Percentiles rank a stretch among this genome's conserved stretches.
Conservation (phyloP, 2,113 vertebrate species). For the Stercorarius parasiticus region DNA sequence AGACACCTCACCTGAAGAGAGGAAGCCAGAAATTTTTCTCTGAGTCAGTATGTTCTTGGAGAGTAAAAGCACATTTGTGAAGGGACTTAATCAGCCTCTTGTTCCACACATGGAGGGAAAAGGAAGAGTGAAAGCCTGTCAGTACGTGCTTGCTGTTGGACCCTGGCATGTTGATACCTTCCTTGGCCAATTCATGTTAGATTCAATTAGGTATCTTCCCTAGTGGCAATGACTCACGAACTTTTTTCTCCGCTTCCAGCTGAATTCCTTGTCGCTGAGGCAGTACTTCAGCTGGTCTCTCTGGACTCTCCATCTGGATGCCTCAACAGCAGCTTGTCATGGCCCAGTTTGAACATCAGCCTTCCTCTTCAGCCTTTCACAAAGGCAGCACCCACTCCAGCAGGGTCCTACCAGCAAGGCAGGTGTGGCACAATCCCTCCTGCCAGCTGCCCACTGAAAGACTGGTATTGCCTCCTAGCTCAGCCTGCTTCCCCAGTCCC, state of each 20-base stretch:
- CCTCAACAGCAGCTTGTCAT: accelerated
- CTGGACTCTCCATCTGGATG: background rate
- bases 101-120: background rate
- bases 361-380: background rate
- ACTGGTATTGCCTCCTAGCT: background rate
- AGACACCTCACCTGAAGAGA: background rate
- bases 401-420: background rate
- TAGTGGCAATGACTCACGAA: background rate
- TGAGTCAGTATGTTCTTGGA: background rate
- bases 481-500: background rate
- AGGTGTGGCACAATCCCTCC: background rate
- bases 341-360: background rate
- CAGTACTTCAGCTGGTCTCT: background rate
- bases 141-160: background rate
- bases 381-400: background rate
- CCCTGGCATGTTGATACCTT: background rate
- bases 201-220: background rate
- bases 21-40: background rate
- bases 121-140: background rate
- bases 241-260: background rate
- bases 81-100: background rate
- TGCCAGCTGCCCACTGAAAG: background rate
- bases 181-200: background rate
- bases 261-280: background rate
- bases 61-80: background rate